Conservation (phyloP, 2,113 vertebrate species). For the Vireo altiloquus region DNA sequence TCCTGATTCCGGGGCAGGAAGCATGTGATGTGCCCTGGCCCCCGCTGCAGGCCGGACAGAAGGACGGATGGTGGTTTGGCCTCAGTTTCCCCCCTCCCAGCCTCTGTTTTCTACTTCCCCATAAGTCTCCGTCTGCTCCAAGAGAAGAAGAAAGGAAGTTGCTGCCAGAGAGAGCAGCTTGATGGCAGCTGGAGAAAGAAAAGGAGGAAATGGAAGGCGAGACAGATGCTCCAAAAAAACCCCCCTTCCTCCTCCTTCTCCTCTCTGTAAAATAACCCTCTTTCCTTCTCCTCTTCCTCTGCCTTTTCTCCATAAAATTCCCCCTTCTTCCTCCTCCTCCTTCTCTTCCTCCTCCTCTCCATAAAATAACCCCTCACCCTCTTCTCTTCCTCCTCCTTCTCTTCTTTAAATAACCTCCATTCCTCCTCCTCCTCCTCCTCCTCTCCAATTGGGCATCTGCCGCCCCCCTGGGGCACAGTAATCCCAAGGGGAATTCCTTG, state of each 20-base stretch:
- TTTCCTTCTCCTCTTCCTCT: not conserved
- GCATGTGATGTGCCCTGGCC: not conserved
- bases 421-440: not conserved
- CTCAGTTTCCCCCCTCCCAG: not conserved
- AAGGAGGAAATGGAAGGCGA: slow-evolving; percentile 58
- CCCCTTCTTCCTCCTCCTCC: not conserved
- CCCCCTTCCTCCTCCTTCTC: not conserved
- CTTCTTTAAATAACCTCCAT: not conserved
- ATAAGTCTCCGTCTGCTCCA: not conserved
- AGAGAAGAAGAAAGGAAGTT: slow-evolving; percentile 18
- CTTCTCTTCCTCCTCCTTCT: not conserved
- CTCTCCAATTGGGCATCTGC: not conserved
- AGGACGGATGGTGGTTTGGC: not conserved
- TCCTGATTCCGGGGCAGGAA: not conserved
- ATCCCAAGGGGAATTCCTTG: not conserved
- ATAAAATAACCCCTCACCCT: not conserved
- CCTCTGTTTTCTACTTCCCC: slow-evolving; percentile 23
- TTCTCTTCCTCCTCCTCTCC: not conserved
- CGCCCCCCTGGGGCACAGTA: rapidly evolving
- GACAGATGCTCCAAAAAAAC: slow-evolving; percentile 29
- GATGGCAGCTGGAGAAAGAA: slow-evolving; percentile 15
- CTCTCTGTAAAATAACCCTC: not conserved
- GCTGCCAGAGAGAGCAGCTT: not conserved
- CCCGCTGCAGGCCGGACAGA: not conserved
- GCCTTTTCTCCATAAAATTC: not conserved